A percentile compares a stretch with the other conserved stretches of the same genome.
Evolutionary conservation across 1,140 invertebrate genomes (phyloP).

Genomic region (Hypsibius dujardini): DNA sequence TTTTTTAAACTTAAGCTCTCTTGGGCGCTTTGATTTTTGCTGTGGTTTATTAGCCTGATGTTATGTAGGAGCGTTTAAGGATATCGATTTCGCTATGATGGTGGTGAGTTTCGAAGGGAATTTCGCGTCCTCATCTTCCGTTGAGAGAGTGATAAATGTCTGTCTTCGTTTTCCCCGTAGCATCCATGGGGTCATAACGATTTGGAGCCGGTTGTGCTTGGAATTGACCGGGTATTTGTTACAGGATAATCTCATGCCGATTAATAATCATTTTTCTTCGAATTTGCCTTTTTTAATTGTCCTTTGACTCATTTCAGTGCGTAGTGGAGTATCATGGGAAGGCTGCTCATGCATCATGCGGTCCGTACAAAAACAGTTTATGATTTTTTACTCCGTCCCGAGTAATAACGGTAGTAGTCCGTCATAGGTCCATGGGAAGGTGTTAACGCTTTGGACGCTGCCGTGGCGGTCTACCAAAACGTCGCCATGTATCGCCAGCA

Average conservation of each 20-base stretch:
- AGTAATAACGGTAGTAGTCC: too few species aligned
- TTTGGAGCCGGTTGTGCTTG: slow-evolving; percentile 6
- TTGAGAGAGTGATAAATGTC: slow-evolving; percentile 18
- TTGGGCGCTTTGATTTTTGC: too few species aligned
- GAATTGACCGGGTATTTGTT: slow-evolving; percentile 2
- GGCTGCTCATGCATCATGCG: slow-evolving; percentile 19
- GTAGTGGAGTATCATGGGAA: slow-evolving; percentile 24
- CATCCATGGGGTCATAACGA: background rate
- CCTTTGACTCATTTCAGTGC: background rate
- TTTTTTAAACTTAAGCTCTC: too few species aligned
- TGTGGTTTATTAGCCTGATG: too few species aligned
- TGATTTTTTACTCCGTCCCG: too few species aligned
- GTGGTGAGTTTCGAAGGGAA: slow-evolving; percentile 24
- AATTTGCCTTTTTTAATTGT: background rate
- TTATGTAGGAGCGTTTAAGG: slow-evolving; percentile 26
- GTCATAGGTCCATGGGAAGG: slow-evolving; percentile 25
- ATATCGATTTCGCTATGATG: slow-evolving; percentile 34
- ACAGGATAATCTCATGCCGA: background rate
- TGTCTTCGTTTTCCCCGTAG: too few species aligned
- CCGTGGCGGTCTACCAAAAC: slow-evolving; percentile 24
- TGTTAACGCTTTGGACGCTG: slow-evolving; percentile 27
- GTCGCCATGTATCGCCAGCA: slow-evolving; percentile 26
- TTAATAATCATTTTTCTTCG: background rate
- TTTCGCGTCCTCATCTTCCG: slow-evolving; percentile 21
- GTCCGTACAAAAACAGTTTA: background rate